phyloP scores from a whole-genome alignment of 2,888 invertebrate species.

The Campoplex capitator region DNA sequence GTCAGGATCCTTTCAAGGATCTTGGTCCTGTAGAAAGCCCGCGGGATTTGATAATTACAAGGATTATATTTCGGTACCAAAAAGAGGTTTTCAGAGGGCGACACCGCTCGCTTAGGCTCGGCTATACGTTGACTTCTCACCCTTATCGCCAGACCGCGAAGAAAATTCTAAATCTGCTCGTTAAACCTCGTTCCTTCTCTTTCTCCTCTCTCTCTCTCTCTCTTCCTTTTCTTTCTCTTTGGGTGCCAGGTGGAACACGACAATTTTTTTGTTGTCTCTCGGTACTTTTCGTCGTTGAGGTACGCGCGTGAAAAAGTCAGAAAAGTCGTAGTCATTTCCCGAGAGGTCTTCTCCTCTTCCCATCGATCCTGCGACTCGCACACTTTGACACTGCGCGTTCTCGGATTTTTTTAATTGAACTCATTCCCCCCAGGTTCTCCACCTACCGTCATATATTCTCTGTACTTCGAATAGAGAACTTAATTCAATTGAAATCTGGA shows the following conservation, averaged over 20 bases:
- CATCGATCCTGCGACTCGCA: constrained; percentile 68
- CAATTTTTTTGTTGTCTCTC: constrained; percentile 66
- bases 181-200: constrained; percentile 75
- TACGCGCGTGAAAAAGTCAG: constrained; percentile 51
- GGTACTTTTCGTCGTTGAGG: constrained; percentile 49
- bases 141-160: constrained; percentile 84
- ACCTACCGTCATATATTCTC: not conserved
- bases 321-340: constrained; percentile 42
- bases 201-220: constrained; percentile 33
- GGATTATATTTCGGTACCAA: constrained; percentile 79
- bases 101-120: constrained; percentile 65
- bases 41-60: constrained; percentile 84
- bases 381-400: constrained; percentile 67
- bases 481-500: constrained; percentile 70
- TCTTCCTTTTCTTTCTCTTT: constrained; percentile 40
- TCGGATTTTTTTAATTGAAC: constrained; percentile 72
- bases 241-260: constrained; percentile 57
- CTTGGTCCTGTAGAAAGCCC: constrained; percentile 74
- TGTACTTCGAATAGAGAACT: constrained; percentile 42
- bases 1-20: constrained; percentile 82
- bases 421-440: not conserved
- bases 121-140: constrained; percentile 62
- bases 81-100: constrained; percentile 72
- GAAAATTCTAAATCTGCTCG: constrained; percentile 82
- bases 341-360: constrained; percentile 37